Evolutionary conservation across 2,113 vertebrate genomes (phyloP), one percentile per base, ranked within the genome.

Genomic region (Colistium nudipinnis): DNA sequence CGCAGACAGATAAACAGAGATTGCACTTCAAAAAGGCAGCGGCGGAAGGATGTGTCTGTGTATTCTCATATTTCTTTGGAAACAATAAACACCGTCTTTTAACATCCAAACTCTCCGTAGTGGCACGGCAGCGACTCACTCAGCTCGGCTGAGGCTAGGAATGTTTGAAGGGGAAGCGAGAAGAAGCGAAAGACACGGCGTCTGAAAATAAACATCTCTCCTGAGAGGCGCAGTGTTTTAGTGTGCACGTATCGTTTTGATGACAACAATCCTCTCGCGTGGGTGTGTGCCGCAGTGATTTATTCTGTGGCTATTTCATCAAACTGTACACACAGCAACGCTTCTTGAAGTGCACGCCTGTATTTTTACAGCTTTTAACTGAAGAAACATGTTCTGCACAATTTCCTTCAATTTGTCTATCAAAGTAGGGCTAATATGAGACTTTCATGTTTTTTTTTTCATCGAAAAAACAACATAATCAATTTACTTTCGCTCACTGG

Each of bases 171-270:
- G 78, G 78, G 71, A 80, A 88, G 76, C 55, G 44, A 59, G 60
- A 84, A 70, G 69, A 84, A 86, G 55, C 22, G 55, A 83, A 76
- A 75, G 55, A 88, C 84, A 86, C 74, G 71, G 61, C 56, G 53
- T 77, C 87, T 82, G 84, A 87, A 87, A 91, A 88, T 87, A 88
- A 89, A 80, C 76, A 86, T 84, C 85, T 74, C 81, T 89, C 84
- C 70, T 48, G 83, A 84, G 80, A 87, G 76, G 63, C 27, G 8
- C 17, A 28, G 31, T 64, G 70, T 89, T 85, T 87, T 70, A 81
- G 43, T 77, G 74, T 57, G 44, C 66, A 36, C 57, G 74, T 80
- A 70, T 76, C 55, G 85, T 82, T 87, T 86, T 74, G 79, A 84
- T 81, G 67, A 81, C 77, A 82, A 77, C 74, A 62, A 73, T 69